Conservation (phyloP, 1,140 invertebrate species). For the Philaenus spumarius region DNA sequence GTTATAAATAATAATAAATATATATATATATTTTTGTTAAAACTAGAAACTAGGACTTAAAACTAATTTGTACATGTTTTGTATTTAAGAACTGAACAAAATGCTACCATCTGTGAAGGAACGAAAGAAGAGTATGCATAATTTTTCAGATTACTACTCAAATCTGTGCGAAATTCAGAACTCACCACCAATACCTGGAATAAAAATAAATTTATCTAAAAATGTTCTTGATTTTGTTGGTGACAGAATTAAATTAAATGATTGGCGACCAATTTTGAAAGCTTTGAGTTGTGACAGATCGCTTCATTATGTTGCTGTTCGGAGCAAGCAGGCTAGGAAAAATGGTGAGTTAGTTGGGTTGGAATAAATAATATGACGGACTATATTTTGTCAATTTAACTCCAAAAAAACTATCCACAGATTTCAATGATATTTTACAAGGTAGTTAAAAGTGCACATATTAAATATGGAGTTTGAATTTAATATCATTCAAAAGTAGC, state of each 20-base stretch:
- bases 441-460: too few relatives aligned
- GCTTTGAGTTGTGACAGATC: slow-evolving; percentile 55
- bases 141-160: slow-evolving; percentile 6
- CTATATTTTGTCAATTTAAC: too few relatives aligned
- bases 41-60: too few relatives aligned
- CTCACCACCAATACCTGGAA: background rate
- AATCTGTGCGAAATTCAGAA: background rate
- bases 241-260: slow-evolving; percentile 58
- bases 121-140: slow-evolving; percentile 2
- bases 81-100: background rate
- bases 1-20: too few relatives aligned
- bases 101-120: background rate
- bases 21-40: too few relatives aligned
- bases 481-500: too few relatives aligned
- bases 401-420: too few relatives aligned
- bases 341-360: slow-evolving; percentile 20
- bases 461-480: too few relatives aligned
- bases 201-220: slow-evolving; percentile 14
- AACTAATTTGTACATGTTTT: too few relatives aligned
- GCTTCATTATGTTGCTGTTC: slow-evolving; percentile 49
- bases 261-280: slow-evolving; percentile 60
- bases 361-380: too few relatives aligned
- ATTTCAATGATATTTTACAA: too few relatives aligned
- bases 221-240: slow-evolving; percentile 16
- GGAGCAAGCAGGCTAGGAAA: slow-evolving; percentile 40